Percentiles rank a stretch among this genome's conserved stretches.
phyloP scores from a whole-genome alignment of 2,888 invertebrate genomes.

The Meliscaeva auricollis region DNA sequence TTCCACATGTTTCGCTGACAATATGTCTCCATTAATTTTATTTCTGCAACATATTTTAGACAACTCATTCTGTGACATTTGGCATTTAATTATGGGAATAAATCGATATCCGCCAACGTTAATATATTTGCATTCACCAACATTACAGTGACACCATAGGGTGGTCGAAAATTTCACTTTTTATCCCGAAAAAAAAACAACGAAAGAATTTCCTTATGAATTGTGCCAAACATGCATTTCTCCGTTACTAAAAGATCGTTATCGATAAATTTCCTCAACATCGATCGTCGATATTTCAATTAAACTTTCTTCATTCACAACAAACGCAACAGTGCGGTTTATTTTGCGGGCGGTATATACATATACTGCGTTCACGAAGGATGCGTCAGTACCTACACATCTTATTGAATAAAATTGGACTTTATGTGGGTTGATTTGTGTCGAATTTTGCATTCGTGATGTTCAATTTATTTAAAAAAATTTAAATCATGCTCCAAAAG shows the following conservation, averaged over 20 bases:
- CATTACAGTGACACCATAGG: slow-evolving; percentile 47
- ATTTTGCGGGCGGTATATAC: neutral
- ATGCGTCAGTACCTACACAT: slow-evolving; percentile 28
- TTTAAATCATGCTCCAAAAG: slow-evolving; percentile 62
- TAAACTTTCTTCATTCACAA: slow-evolving; percentile 61
- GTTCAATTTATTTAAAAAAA: slow-evolving; percentile 67
- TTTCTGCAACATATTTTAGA: slow-evolving; percentile 8
- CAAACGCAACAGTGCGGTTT: too few species aligned
- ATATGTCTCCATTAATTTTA: slow-evolving; percentile 29
- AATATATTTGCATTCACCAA: slow-evolving; percentile 26
- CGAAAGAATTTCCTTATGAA: slow-evolving; percentile 15
- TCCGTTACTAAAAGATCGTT: slow-evolving; percentile 55
- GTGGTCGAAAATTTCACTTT: slow-evolving; percentile 70
- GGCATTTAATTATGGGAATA: slow-evolving; percentile 43
- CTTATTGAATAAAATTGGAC: slow-evolving; percentile 23
- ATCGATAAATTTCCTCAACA: slow-evolving; percentile 71
- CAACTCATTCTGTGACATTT: slow-evolving; percentile 25
- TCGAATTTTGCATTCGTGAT: slow-evolving; percentile 56
- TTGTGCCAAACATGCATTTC: slow-evolving; percentile 30
- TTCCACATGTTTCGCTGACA: slow-evolving; percentile 19
- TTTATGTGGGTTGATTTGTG: slow-evolving; percentile 40
- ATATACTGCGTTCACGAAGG: neutral
- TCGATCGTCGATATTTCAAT: slow-evolving; percentile 75
- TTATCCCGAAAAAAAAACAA: neutral
- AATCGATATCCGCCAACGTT: slow-evolving; percentile 20